Evolutionary conservation across 2,888 invertebrate species (phyloP).

Genomic region (Troides oblongomaculatus): DNA sequence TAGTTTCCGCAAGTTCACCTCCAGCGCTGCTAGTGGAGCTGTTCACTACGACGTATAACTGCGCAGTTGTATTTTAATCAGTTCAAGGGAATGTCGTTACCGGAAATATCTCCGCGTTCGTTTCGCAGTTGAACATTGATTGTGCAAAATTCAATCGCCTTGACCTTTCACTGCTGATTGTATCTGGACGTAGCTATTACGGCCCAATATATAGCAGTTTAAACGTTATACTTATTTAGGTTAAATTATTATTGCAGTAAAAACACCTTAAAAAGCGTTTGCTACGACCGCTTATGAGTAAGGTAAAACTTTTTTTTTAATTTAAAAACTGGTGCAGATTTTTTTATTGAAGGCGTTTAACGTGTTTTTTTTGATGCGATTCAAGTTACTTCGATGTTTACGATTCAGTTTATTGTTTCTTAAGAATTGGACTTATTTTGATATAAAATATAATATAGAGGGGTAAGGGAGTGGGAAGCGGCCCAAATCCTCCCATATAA

Average conservation of each 20-base stretch:
- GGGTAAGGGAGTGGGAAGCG: too few relatives aligned
- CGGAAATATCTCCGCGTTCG: constrained; percentile 25
- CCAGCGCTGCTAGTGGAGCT: too few relatives aligned
- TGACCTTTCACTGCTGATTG: constrained; percentile 26
- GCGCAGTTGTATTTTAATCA: constrained; percentile 19
- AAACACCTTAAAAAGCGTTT: constrained; percentile 8
- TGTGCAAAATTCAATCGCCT: constrained; percentile 23
- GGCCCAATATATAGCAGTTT: constrained; percentile 16
- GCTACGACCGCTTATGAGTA: constrained; percentile 19
- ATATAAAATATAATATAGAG: too few relatives aligned
- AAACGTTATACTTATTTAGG: constrained; percentile 21
- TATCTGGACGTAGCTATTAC: constrained; percentile 24
- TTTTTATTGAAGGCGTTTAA: constrained; percentile 8
- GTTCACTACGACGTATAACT: neutral
- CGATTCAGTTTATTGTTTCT: too few relatives aligned
- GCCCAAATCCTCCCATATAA: too few relatives aligned
- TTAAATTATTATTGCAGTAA: constrained; percentile 22
- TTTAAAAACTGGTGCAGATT: neutral
- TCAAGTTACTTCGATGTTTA: neutral
- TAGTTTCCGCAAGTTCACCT: too few relatives aligned
- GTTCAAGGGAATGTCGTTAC: constrained; percentile 28
- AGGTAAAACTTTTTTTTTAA: neutral
- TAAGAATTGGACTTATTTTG: too few relatives aligned
- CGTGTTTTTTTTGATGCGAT: neutral
- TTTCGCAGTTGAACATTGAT: constrained; percentile 19